Conservation (phyloP, 2,888 invertebrate species). For the Anorthoa munda region DNA sequence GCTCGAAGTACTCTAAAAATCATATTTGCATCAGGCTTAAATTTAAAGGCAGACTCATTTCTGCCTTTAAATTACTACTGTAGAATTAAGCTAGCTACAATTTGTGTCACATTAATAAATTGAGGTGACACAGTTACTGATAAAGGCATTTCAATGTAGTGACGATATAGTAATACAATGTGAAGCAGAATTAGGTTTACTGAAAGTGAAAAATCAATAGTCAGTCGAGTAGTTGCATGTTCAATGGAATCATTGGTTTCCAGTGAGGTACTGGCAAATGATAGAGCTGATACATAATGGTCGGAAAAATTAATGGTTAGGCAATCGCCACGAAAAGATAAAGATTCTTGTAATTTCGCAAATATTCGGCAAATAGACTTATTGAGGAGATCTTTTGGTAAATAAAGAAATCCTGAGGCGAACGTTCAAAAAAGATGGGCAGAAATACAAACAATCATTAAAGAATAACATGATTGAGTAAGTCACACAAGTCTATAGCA, state of each 20-base stretch:
- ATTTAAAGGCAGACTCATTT: not conserved
- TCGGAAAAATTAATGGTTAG: too few relatives aligned
- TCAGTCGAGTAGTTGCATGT: not conserved
- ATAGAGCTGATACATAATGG: too few relatives aligned
- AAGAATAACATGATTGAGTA: not conserved
- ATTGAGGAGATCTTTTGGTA: not conserved
- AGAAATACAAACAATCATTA: not conserved
- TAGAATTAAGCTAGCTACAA: not conserved
- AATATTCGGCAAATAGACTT: not conserved
- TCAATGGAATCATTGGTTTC: conserved; percentile 9
- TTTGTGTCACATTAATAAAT: conserved; percentile 23
- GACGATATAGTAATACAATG: conserved; percentile 1
- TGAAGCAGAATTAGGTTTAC: conserved; percentile 20
- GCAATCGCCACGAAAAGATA: too few relatives aligned
- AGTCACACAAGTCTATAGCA: not conserved
- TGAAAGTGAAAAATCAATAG: conserved; percentile 36
- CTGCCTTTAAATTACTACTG: not conserved
- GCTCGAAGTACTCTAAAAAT: not conserved
- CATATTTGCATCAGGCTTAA: not conserved
- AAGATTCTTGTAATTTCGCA: too few relatives aligned
- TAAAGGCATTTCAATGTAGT: conserved; percentile 1
- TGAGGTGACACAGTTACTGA: not conserved
- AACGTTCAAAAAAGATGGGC: not conserved
- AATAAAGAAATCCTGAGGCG: not conserved
- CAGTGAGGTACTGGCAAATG: not conserved